Evolutionary conservation across 2,113 vertebrate species (phyloP).

Genomic region (Paramisgurnus dabryanus): DNA sequence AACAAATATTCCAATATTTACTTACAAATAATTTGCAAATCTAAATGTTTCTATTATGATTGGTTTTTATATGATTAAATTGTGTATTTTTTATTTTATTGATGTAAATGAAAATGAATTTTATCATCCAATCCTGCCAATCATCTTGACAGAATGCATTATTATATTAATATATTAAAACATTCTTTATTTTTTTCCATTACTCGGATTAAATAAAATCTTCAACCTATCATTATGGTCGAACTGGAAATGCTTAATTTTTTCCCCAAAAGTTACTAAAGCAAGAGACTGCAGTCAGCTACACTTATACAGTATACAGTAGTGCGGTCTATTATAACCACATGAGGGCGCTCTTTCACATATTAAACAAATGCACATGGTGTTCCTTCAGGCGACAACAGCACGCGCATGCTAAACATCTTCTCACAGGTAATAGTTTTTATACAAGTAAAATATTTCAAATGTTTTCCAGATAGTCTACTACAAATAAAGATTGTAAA

Average conservation of each 20-base stretch:
- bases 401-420: neutral
- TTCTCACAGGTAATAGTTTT: neutral
- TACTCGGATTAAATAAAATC: neutral
- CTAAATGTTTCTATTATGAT: too few species aligned
- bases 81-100: too few species aligned
- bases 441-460: neutral
- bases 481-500: neutral
- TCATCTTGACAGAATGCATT: too few species aligned
- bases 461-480: neutral
- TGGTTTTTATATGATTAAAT: too few species aligned
- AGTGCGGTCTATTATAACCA: neutral
- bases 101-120: too few species aligned
- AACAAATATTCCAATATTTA: too few species aligned
- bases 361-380: neutral
- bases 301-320: neutral
- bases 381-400: neutral
- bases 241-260: neutral
- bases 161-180: too few species aligned
- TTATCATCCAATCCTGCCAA: too few species aligned
- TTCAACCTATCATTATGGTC: neutral
- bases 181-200: neutral
- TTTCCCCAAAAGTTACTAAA: neutral
- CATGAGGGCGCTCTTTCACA: constrained; percentile 21
- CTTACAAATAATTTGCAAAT: too few species aligned
- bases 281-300: neutral